Conservation (phyloP, 2,113 vertebrate species). For the Calypte anna region DNA sequence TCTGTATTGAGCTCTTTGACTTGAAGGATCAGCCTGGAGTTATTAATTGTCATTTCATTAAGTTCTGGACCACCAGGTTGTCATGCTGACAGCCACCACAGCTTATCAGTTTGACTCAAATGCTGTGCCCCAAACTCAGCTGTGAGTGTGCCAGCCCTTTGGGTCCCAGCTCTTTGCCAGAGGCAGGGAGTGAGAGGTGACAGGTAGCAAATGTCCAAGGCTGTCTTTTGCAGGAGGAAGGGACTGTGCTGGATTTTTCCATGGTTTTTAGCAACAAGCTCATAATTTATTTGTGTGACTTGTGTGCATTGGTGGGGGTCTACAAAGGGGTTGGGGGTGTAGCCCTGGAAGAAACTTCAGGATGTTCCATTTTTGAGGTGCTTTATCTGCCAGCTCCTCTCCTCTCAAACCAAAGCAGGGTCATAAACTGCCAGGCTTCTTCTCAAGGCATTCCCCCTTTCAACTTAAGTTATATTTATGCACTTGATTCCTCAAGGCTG, state of each 20-base stretch:
- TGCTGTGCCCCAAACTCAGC: not conserved
- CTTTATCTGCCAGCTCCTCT: not conserved
- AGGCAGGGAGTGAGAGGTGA: not conserved
- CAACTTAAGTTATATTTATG: not conserved
- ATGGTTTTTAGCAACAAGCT: not conserved
- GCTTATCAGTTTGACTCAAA: not conserved
- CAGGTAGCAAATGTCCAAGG: rapidly evolving
- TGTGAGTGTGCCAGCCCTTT: not conserved
- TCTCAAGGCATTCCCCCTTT: not conserved
- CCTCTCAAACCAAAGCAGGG: not conserved
- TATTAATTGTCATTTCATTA: not conserved
- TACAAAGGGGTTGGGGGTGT: not conserved
- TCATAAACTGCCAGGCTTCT: not conserved
- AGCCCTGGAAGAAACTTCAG: not conserved
- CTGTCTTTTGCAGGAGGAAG: not conserved
- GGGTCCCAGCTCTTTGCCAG: not conserved
- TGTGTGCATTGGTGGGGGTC: not conserved
- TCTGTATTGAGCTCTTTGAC: not conserved
- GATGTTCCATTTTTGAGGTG: not conserved
- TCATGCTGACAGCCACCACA: not conserved
- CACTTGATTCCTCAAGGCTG: not conserved
- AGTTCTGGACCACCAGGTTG: not conserved
- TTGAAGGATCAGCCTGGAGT: not conserved
- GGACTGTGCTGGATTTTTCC: not conserved
- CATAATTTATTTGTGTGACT: not conserved